Percentiles rank a stretch among this genome's conserved stretches.
Evolutionary conservation across 2,113 vertebrate species (phyloP).

Genomic region (Callionymus lyra): DNA sequence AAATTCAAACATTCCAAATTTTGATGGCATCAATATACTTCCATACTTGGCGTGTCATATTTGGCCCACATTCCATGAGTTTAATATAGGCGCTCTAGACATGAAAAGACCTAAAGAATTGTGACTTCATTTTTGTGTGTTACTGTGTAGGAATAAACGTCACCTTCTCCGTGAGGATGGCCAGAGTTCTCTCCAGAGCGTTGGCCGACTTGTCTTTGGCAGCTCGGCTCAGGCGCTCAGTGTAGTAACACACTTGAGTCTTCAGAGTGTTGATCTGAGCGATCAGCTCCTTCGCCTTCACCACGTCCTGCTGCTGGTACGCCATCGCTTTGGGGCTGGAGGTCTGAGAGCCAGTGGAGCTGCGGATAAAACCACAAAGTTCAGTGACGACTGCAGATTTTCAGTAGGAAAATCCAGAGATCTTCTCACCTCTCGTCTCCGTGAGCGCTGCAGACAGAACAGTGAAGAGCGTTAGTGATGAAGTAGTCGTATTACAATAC

Average conservation of each 20-base stretch:
- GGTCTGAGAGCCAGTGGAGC: constrained; percentile 71
- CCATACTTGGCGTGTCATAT: too few species aligned
- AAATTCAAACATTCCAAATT: too few species aligned
- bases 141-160: too few species aligned
- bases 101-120: not conserved
- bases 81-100: too few species aligned
- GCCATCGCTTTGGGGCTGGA: constrained; percentile 78
- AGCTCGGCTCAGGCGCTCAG: constrained; percentile 87
- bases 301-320: constrained; percentile 88
- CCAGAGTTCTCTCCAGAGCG: constrained; percentile 87
- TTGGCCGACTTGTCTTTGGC: constrained; percentile 93
- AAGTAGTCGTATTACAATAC: not conserved
- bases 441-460: constrained; percentile 70
- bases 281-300: constrained; percentile 93
- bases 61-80: too few species aligned
- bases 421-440: constrained; percentile 90
- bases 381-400: not conserved
- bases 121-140: not conserved
- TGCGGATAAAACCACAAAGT: not conserved
- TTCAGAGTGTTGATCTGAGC: constrained; percentile 95
- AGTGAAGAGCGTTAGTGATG: too few species aligned
- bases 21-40: too few species aligned
- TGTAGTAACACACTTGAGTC: constrained; percentile 96
- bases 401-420: not conserved
- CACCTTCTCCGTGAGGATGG: constrained; percentile 94